Evolutionary conservation across 2,888 invertebrate species (phyloP), one percentile per base, ranked within the genome.

Genomic region (Thymelicus lineola): DNA sequence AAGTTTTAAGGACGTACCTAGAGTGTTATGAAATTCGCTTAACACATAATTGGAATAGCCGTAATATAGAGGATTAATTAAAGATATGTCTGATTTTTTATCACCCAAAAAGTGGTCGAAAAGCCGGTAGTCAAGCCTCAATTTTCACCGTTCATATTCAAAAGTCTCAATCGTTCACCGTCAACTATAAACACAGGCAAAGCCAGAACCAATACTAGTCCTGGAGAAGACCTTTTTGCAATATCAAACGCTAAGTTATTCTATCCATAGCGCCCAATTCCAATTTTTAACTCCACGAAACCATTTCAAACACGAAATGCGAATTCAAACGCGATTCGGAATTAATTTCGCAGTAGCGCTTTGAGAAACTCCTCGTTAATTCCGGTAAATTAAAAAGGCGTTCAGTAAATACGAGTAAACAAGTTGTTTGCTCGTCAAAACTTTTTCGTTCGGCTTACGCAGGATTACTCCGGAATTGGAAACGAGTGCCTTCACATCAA

Each of bases 341-440:
- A 55, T 57, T 62, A 35, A 58, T 62, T 68, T 14, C 48, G 28
- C 14, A 46, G 14, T 45, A 35, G 38, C 15, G 57, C 69, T 69
- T 48, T 58, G 63, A 60, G 58, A 48, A 38, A 63, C 48, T 58
- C 63, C 58, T 63, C 48, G 57, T 63, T 63, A 38, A 68, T 50
- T 48, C 64, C n/a, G 20, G 50, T 48, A 45, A 70, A 70, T 70
- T 64, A 70, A 70, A 70, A 64, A 70, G 64, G 59, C 70, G 69
- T 69, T 58, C 50, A 58, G 58, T 59, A 58, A 62, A 55, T 69
- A n/a, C n/a, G n/a, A n/a, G n/a, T n/a, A 69, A 70, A 59, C 63
- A 64, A 70, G 59, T 64, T 70, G 70, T 70, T 64, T 64, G 15
- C 64, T 53, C 59, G 59, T 35, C 45, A 58, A 59, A 63, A 64